phyloP scores from a whole-genome alignment of 2,888 invertebrate genomes.

The Sinotaia quadrata region DNA sequence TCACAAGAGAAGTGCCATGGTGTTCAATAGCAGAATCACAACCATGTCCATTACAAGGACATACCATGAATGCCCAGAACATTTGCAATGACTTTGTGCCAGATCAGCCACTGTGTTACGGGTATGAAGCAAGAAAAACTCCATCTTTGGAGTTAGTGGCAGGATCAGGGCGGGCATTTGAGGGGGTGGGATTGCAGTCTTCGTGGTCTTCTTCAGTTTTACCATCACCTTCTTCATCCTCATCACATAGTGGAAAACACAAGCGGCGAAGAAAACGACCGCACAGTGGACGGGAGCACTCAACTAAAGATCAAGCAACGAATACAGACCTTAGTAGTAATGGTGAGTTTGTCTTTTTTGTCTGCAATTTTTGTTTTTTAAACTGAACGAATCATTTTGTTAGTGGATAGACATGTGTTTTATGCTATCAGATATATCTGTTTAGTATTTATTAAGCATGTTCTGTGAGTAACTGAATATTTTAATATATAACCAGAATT shows the following conservation, averaged over 20 bases:
- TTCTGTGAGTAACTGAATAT: too few species aligned
- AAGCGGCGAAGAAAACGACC: constrained; percentile 48
- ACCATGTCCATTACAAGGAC: too few species aligned
- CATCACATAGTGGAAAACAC: constrained; percentile 41
- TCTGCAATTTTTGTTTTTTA: too few species aligned
- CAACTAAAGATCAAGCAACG: constrained; percentile 63
- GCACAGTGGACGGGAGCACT: constrained; percentile 46
- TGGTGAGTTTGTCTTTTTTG: constrained; percentile 44
- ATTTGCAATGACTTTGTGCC: background rate
- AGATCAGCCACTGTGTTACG: constrained; percentile 5
- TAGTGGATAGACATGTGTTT: too few species aligned
- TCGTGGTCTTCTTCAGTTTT: background rate
- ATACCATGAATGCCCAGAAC: background rate
- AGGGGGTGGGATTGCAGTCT: background rate
- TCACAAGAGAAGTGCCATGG: background rate
- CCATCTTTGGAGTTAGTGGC: background rate
- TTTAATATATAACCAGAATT: too few species aligned
- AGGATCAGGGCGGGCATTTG: background rate
- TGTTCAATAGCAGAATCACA: too few species aligned
- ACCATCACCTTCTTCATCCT: background rate
- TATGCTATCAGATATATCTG: too few species aligned
- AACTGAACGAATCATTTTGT: too few species aligned
- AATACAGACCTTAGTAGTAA: constrained; percentile 67
- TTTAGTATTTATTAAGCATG: too few species aligned
- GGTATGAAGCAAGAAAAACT: background rate